phyloP scores from a whole-genome alignment of 2,797 vertebrate genomes.

The Aldrovandia affinis region DNA sequence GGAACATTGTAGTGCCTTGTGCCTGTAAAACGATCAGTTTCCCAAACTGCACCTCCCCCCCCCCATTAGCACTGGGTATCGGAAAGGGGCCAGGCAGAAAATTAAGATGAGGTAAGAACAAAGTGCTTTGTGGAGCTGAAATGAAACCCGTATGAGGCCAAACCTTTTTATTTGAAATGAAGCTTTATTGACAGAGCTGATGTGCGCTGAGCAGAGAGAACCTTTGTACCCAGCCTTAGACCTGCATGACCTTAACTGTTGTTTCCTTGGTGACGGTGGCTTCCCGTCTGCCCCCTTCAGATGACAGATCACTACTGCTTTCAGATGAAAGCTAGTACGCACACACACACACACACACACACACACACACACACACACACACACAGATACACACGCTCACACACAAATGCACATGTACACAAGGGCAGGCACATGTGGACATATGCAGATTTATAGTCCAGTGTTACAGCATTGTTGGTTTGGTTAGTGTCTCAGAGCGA shows the following conservation, averaged over 20 bases:
- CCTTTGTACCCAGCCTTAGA: neutral
- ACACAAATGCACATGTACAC: neutral
- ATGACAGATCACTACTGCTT: neutral
- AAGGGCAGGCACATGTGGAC: neutral
- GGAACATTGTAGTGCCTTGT: neutral
- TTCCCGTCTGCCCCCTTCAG: neutral
- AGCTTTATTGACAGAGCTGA: neutral
- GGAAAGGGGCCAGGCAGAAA: neutral
- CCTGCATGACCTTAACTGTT: neutral
- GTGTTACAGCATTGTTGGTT: neutral
- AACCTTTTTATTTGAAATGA: neutral
- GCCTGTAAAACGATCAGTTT: neutral
- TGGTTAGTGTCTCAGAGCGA: neutral
- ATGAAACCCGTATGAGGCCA: neutral
- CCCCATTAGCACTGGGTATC: neutral
- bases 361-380: neutral
- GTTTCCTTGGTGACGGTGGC: neutral
- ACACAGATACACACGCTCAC: neutral
- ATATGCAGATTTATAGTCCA: neutral
- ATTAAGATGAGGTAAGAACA: neutral
- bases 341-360: neutral
- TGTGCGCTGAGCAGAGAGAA: constrained; percentile 3
- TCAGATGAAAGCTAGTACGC: neutral
- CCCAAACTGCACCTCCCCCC: neutral
- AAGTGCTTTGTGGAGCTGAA: neutral